phyloP scores from a whole-genome alignment of 1,140 invertebrate species.

The Aphaenogaster floridana region DNA sequence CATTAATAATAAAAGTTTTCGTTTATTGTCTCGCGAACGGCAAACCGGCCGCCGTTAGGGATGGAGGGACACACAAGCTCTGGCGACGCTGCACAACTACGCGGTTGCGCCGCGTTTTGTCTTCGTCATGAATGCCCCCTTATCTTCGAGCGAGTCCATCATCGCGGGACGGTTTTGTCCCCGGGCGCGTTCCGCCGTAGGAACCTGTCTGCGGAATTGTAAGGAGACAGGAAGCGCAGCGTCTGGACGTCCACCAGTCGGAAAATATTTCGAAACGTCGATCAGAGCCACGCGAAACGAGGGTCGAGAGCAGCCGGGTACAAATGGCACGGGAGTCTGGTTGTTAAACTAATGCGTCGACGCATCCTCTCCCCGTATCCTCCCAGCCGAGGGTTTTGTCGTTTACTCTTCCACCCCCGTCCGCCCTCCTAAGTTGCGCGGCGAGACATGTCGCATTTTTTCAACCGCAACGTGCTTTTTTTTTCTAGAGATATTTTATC shows the following conservation, averaged over 20 bases:
- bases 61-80: constrained; percentile 46
- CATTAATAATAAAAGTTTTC: constrained; percentile 81
- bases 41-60: constrained; percentile 64
- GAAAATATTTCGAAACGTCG: constrained; percentile 82
- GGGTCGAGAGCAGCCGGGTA: constrained; percentile 69
- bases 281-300: constrained; percentile 76
- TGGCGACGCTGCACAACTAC: constrained; percentile 49
- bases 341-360: constrained; percentile 59
- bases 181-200: constrained; percentile 72
- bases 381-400: constrained; percentile 30
- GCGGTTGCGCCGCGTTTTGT: constrained; percentile 82
- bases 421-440: constrained; percentile 42
- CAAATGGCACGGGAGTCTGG: constrained; percentile 55
- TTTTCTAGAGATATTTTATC: neutral
- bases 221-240: constrained; percentile 84
- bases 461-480: neutral
- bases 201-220: constrained; percentile 83
- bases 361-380: constrained; percentile 44
- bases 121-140: constrained; percentile 86
- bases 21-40: constrained; percentile 71
- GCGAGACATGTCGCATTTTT: neutral
- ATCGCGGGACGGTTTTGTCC: constrained; percentile 82
- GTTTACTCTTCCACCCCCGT: neutral
- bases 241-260: constrained; percentile 81
- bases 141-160: constrained; percentile 85